Evolutionary conservation across 2,797 vertebrate genomes (phyloP), one percentile per base, ranked within the genome.

Genomic region (Myripristis murdjan): DNA sequence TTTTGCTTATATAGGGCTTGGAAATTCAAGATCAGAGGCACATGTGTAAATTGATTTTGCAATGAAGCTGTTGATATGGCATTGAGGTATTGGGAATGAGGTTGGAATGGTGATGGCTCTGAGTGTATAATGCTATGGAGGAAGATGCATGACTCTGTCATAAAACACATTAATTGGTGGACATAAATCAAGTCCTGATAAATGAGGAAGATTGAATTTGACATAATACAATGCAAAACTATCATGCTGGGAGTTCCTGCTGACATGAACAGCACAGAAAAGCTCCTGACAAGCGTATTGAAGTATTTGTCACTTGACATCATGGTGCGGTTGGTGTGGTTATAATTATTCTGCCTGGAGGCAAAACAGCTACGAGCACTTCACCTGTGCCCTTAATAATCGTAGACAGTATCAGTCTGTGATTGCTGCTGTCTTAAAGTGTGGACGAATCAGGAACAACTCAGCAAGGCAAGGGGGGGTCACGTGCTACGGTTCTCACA

Each of bases 181-280:
- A 46, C 64, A 67, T 69, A 43, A 51, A 73, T 12, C n/a, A 18
- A 48, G 11, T 0, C 1, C 41, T 73, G 41, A 52, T 39, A 37
- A 31, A 57, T 57, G n/a, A 4, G 26, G 53, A 56, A 73, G 63
- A 87, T 52, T 72, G 57, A 82, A 46, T 64, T 70, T 58, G 39
- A 18, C 48, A 22, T 65, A 16, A 77, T 87, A 49, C 62, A 61
- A 77, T 79, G 72, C 9, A 2, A 23, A 57, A 2, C 35, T n/a
- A 39, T 11, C 35, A 44, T 64, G 51, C 70, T 66, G 68, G 64
- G 20, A 65, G 31, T 70, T 63, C 37, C 6, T 1, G 48, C n/a
- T 69, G 22, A 81, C 47, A 56, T 37, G 74, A 64, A 62, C 24
- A 18, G 64, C 24, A 24, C 57, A 51, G 20, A n/a, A 7, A 28